Evolutionary conservation across 1,140 invertebrate genomes (phyloP).

Genomic region (Drosophila burlai): DNA sequence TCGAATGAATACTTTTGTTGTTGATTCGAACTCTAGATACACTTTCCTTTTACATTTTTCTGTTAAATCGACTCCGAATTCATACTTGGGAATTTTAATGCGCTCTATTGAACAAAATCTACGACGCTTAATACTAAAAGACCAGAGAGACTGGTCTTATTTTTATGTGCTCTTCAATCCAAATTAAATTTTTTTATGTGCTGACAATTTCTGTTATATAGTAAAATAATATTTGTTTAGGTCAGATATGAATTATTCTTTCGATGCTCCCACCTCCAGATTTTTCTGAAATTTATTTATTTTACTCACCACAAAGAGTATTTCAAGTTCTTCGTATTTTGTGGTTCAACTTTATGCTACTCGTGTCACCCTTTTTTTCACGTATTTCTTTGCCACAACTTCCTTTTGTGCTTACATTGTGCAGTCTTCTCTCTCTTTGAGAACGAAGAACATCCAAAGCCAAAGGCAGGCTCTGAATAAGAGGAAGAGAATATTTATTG

Average conservation of each 20-base stretch:
- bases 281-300: not conserved
- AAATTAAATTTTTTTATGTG: too few relatives aligned
- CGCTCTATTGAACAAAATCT: too few relatives aligned
- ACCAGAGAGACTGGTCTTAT: too few relatives aligned
- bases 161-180: too few relatives aligned
- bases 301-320: not conserved
- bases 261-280: not conserved
- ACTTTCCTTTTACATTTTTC: not conserved
- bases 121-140: too few relatives aligned
- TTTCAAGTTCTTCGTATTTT: not conserved
- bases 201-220: too few relatives aligned
- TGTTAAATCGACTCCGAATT: too few relatives aligned
- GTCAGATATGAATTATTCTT: too few relatives aligned
- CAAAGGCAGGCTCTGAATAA: not conserved
- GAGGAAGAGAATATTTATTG: conserved; percentile 64
- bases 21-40: not conserved
- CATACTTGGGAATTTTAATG: too few relatives aligned
- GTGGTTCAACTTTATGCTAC: not conserved
- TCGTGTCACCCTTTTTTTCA: conserved; percentile 25
- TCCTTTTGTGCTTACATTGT: conserved; percentile 55
- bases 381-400: conserved; percentile 40
- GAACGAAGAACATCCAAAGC: conserved; percentile 2
- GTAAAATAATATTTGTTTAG: too few relatives aligned
- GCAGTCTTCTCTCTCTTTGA: conserved; percentile 31
- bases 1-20: not conserved